Evolutionary conservation across 2,113 vertebrate species (phyloP).

Genomic region (Chinchilla lanigera): DNA sequence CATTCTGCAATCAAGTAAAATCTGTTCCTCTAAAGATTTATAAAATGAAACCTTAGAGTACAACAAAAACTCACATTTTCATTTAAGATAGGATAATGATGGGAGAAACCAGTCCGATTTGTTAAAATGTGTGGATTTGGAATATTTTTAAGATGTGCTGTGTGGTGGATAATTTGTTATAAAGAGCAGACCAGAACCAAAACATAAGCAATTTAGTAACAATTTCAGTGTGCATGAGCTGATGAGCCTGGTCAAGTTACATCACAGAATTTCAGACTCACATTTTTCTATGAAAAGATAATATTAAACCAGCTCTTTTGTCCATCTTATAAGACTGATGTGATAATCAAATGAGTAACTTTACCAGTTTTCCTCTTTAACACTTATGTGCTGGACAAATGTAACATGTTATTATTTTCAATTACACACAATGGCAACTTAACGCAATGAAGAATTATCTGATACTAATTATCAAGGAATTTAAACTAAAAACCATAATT

Average conservation of each 20-base stretch:
- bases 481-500: neutral
- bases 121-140: neutral
- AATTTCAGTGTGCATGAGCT: neutral
- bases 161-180: neutral
- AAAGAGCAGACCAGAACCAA: neutral
- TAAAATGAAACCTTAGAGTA: conserved; percentile 4
- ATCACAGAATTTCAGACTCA: neutral
- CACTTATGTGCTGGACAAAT: neutral
- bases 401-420: neutral
- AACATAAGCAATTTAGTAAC: neutral
- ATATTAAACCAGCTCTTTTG: neutral
- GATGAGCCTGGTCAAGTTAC: neutral
- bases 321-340: neutral
- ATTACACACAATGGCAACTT: neutral
- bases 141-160: neutral
- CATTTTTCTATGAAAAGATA: neutral
- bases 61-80: neutral
- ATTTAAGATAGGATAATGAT: neutral
- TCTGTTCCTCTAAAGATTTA: neutral
- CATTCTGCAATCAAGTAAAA: conserved; percentile 48
- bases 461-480: neutral
- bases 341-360: neutral
- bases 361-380: neutral
- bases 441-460: neutral
- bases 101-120: neutral